These are phyloP conservation scores for Machaerirhynchus nigripectus DNA, from an alignment of 2,113 vertebrate species.

Conservation along the genomic window DNA sequence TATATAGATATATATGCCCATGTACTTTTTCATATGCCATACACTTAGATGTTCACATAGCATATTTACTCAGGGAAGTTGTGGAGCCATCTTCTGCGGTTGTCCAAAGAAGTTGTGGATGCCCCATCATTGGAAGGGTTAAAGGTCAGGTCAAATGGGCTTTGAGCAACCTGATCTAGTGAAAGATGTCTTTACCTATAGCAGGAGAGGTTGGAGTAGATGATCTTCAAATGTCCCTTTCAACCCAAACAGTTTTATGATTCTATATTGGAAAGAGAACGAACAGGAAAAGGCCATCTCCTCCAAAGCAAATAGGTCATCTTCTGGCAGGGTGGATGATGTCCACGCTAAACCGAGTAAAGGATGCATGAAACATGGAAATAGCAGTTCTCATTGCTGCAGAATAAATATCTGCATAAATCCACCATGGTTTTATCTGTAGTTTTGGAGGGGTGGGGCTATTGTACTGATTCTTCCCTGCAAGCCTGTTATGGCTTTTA, in stretches of 20 bases:
- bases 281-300: background rate
- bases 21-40: background rate
- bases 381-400: background rate
- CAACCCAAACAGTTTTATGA: background rate
- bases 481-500: background rate
- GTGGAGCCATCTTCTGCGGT: background rate
- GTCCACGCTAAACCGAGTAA: background rate
- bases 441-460: rapidly evolving
- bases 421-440: background rate
- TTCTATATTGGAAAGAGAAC: background rate
- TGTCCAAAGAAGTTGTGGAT: background rate
- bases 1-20: background rate
- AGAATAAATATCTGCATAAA: background rate
- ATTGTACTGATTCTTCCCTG: background rate
- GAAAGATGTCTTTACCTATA: background rate
- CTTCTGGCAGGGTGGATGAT: background rate
- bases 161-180: background rate
- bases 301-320: background rate
- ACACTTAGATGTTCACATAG: background rate
- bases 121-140: background rate
- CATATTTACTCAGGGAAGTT: background rate
- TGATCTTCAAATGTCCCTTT: background rate
- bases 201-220: background rate
- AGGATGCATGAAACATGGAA: background rate
- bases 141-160: background rate